Evolutionary conservation across 2,797 vertebrate genomes (phyloP).

Genomic region (Chiloscyllium punctatum): DNA sequence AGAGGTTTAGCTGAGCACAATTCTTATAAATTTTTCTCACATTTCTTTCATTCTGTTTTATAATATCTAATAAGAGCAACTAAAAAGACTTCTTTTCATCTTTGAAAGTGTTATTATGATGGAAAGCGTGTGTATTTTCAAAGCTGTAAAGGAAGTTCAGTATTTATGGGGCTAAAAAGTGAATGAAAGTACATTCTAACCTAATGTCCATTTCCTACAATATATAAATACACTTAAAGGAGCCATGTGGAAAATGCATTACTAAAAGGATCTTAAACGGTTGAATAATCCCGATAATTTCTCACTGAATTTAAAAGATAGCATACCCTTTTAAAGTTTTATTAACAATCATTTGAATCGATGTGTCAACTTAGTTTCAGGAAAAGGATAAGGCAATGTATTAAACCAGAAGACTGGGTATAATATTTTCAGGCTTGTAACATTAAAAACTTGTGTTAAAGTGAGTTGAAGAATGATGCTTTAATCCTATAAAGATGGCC

Average conservation of each 20-base stretch:
- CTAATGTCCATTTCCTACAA: not conserved
- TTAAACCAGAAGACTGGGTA: not conserved
- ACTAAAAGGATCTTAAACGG: not conserved
- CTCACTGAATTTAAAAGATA: not conserved
- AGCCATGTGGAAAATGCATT: slow-evolving; percentile 26
- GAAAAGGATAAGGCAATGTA: not conserved
- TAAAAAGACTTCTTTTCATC: not conserved
- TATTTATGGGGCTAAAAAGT: slow-evolving; percentile 30
- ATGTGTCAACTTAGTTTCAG: not conserved
- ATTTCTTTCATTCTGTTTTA: not conserved
- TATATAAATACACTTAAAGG: slow-evolving; percentile 27
- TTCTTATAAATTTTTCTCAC: not conserved
- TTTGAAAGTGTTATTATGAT: slow-evolving; percentile 20
- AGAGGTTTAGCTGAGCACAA: not conserved
- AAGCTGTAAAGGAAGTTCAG: slow-evolving; percentile 11
- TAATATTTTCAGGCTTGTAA: not conserved
- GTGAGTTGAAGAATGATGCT: not conserved
- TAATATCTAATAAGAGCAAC: not conserved
- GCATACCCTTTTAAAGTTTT: not conserved
- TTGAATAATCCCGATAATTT: not conserved
- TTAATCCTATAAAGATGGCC: not conserved
- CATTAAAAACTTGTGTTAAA: not conserved
- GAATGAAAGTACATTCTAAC: slow-evolving; percentile 23
- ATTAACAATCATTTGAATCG: not conserved
- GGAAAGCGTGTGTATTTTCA: slow-evolving; percentile 2